Evolutionary conservation across 1,140 invertebrate species (phyloP).

Genomic region (Pygmarrhopalites habei): DNA sequence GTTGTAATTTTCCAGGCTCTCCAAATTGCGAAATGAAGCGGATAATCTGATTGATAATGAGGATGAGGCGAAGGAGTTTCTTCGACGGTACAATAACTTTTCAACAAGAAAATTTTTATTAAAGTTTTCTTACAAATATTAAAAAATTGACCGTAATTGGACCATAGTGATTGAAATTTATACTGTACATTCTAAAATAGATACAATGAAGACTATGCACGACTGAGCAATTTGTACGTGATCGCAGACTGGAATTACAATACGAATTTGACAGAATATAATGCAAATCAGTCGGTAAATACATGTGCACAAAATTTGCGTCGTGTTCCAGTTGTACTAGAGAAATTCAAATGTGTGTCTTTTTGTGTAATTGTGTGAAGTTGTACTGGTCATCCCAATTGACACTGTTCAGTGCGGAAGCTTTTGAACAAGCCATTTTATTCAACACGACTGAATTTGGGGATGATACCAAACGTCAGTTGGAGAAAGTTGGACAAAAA

Average conservation of each 20-base stretch:
- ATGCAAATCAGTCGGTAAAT: constrained; percentile 37
- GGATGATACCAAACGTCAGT: constrained; percentile 36
- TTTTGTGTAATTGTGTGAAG: constrained; percentile 10
- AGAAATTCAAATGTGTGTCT: neutral
- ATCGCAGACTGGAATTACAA: constrained; percentile 41
- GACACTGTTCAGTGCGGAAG: constrained; percentile 25
- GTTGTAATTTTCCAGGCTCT: neutral
- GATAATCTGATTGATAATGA: constrained; percentile 12
- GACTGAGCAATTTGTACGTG: constrained; percentile 26
- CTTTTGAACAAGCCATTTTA: constrained; percentile 29
- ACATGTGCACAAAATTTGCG: neutral
- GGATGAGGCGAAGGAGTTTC: constrained; percentile 39
- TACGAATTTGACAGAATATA: constrained; percentile 40
- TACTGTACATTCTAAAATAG: too few species aligned
- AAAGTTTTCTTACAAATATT: too few species aligned
- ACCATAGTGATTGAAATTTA: too few species aligned
- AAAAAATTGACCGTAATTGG: too few species aligned
- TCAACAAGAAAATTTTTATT: too few species aligned
- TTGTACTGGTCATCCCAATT: constrained; percentile 18
- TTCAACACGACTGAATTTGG: constrained; percentile 39
- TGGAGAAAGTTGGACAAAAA: constrained; percentile 30
- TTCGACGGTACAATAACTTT: constrained; percentile 38
- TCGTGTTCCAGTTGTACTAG: too few species aligned
- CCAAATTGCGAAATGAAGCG: too few species aligned
- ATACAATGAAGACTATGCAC: constrained; percentile 22